Percentiles rank a stretch among this genome's conserved stretches.
Evolutionary conservation across 2,113 vertebrate species (phyloP).

Genomic region (Salminus brasiliensis): DNA sequence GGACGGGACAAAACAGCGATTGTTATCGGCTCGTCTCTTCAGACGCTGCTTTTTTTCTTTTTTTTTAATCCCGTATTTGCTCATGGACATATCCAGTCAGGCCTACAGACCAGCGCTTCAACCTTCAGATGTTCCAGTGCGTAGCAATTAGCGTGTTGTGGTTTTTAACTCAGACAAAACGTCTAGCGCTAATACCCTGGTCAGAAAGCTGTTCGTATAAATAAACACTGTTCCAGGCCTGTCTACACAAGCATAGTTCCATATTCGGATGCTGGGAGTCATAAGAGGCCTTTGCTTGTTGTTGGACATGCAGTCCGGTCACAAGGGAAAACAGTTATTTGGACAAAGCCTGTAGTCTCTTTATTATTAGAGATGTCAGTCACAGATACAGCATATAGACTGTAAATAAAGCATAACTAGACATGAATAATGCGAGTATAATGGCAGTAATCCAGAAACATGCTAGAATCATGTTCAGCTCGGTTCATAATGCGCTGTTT

Average conservation of each 20-base stretch:
- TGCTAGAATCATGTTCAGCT: neutral
- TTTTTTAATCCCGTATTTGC: too few species aligned
- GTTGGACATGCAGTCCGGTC: neutral
- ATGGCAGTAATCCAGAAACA: neutral
- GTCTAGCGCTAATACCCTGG: neutral
- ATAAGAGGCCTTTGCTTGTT: neutral
- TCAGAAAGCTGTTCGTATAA: neutral
- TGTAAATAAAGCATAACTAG: neutral
- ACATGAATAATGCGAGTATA: neutral
- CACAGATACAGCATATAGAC: neutral
- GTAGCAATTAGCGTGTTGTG: neutral
- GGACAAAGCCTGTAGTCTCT: neutral
- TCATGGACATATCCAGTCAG: neutral
- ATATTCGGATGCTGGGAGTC: neutral
- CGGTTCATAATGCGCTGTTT: neutral
- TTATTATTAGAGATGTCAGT: neutral
- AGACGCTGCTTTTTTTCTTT: neutral
- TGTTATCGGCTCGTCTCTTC: neutral
- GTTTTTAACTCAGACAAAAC: neutral
- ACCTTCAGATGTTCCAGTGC: neutral
- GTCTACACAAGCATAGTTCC: neutral
- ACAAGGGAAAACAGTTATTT: constrained; percentile 29
- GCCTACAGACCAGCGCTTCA: neutral
- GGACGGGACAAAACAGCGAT: neutral
- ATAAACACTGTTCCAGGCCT: neutral